These are phyloP conservation scores for Nixonia krombeini DNA, from an alignment of 1,140 invertebrate genomes.

Conservation along the genomic window DNA sequence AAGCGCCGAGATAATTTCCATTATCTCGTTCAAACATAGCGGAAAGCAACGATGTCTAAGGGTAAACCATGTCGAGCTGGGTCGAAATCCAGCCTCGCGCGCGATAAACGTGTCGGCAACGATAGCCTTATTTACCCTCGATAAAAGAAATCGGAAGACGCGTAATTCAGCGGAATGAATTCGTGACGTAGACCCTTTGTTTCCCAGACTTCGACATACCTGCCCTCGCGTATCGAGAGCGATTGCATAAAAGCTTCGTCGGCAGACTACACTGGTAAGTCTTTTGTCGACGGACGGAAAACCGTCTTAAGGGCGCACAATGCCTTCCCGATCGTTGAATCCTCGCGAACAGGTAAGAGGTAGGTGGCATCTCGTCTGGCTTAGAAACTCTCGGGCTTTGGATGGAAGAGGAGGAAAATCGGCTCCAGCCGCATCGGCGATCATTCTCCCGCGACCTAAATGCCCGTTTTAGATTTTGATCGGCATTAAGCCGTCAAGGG, in stretches of 20 bases:
- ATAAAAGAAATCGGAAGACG: neutral
- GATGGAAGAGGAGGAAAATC: slow-evolving; percentile 17
- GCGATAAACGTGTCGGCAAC: too few relatives aligned
- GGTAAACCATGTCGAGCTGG: too few relatives aligned
- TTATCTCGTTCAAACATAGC: too few relatives aligned
- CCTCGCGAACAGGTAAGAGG: slow-evolving; percentile 21
- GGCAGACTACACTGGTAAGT: neutral
- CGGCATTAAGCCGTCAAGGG: slow-evolving; percentile 67
- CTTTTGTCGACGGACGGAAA: slow-evolving; percentile 12
- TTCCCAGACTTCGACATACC: neutral
- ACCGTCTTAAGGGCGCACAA: slow-evolving; percentile 28
- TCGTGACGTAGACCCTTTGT: neutral
- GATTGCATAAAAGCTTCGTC: slow-evolving; percentile 3
- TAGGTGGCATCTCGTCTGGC: neutral
- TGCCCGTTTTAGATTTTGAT: slow-evolving; percentile 60
- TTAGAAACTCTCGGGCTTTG: slow-evolving; percentile 1
- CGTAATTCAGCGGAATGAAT: neutral
- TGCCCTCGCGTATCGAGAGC: neutral
- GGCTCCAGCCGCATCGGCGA: slow-evolving; percentile 15
- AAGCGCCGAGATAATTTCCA: too few relatives aligned
- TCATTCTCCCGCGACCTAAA: slow-evolving; percentile 51
- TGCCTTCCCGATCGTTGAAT: slow-evolving; percentile 24
- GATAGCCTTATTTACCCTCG: neutral
- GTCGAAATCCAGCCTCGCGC: too few relatives aligned
- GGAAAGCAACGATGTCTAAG: too few relatives aligned